Conservation (phyloP, 2,888 invertebrate species). For the Pristionchus mayeri region DNA sequence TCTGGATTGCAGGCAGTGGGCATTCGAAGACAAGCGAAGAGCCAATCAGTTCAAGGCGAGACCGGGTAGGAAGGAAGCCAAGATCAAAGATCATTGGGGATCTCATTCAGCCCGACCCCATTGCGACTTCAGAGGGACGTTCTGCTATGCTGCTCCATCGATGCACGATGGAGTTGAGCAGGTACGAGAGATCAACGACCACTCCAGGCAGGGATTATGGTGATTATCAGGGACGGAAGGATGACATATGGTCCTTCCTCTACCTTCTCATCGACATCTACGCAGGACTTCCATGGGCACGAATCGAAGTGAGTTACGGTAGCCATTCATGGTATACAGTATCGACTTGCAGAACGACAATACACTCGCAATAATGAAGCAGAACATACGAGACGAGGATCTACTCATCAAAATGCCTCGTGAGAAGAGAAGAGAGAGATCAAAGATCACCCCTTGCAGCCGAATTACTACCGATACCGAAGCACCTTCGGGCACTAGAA, state of each 20-base stretch:
- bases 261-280: slow-evolving; percentile 33
- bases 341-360: slow-evolving; percentile 16
- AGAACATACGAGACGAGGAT: slow-evolving; percentile 1
- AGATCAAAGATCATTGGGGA: slow-evolving; percentile 8
- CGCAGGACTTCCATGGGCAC: slow-evolving; percentile 1
- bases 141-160: slow-evolving; percentile 12
- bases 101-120: background rate
- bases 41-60: background rate
- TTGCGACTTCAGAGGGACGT: slow-evolving; percentile 40
- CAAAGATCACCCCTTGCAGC: background rate
- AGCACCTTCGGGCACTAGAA: background rate
- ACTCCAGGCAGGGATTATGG: background rate
- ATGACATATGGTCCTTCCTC: slow-evolving; percentile 13
- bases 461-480: slow-evolving; percentile 10
- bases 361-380: background rate
- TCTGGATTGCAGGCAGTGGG: background rate
- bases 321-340: background rate
- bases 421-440: background rate
- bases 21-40: background rate
- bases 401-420: background rate
- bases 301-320: slow-evolving; percentile 30
- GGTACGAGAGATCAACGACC: background rate
- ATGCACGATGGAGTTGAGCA: slow-evolving; percentile 46
- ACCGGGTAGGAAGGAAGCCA: background rate
- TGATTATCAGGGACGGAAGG: background rate